Evolutionary conservation across 2,797 vertebrate genomes (phyloP).

Genomic region (Acipenser transmontanus): DNA sequence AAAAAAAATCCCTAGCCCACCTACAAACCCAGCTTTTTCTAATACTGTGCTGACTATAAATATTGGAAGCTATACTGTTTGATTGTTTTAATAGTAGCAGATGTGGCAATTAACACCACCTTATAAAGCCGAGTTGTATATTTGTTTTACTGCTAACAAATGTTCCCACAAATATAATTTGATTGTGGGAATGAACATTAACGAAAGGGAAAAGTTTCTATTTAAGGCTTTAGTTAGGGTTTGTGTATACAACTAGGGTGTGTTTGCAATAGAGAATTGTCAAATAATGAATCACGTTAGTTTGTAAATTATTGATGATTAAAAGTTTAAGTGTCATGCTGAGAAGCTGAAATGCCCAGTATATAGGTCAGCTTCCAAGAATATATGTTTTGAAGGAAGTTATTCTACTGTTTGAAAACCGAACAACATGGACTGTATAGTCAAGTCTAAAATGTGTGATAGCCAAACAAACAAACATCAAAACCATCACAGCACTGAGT

Average conservation of each 20-base stretch:
- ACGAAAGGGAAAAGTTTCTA: constrained; percentile 53
- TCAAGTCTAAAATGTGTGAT: constrained; percentile 31
- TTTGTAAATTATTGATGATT: constrained; percentile 36
- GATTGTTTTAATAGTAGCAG: constrained; percentile 75
- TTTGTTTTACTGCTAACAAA: constrained; percentile 74
- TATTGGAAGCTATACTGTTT: constrained; percentile 55
- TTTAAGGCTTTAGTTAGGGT: constrained; percentile 46
- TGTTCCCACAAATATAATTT: constrained; percentile 70
- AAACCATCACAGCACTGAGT: constrained; percentile 34
- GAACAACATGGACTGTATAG: constrained; percentile 14
- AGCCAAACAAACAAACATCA: constrained; percentile 8
- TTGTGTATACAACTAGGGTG: constrained; percentile 59
- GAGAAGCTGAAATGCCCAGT: constrained; percentile 28
- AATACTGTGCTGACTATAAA: constrained; percentile 64
- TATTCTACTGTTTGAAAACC: constrained; percentile 39
- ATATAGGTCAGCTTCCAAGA: constrained; percentile 20
- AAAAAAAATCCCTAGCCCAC: constrained; percentile 50
- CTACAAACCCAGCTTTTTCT: constrained; percentile 50
- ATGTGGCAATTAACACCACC: constrained; percentile 75
- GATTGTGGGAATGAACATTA: constrained; percentile 65
- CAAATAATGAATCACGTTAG: constrained; percentile 55
- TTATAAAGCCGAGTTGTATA: constrained; percentile 64
- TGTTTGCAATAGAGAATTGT: constrained; percentile 57
- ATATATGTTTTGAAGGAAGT: constrained; percentile 31
- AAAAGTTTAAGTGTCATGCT: too few species aligned